Evolutionary conservation across 2,797 vertebrate genomes (phyloP).

Genomic region (Antrozous pallidus): DNA sequence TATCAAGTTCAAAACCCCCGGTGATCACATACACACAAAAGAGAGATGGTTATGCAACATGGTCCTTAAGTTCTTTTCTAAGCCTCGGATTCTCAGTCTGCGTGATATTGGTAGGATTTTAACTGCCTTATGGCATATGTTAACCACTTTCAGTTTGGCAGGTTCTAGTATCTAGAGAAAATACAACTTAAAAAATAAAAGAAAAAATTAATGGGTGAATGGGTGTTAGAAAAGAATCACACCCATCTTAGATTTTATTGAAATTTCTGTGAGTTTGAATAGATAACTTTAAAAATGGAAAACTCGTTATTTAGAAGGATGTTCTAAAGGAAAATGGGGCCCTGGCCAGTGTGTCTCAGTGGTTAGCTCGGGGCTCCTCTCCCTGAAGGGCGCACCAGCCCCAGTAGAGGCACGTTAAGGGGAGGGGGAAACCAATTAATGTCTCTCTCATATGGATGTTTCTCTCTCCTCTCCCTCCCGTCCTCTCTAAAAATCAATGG

Average conservation of each 20-base stretch:
- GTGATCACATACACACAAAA: background rate
- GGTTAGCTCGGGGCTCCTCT: background rate
- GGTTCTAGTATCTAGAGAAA: background rate
- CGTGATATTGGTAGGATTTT: conserved; percentile 2
- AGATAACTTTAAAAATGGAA: background rate
- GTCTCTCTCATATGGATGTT: background rate
- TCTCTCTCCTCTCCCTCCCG: background rate
- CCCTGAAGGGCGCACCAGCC: too few species aligned
- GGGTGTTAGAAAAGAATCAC: background rate
- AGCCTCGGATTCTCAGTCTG: background rate
- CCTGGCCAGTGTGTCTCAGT: background rate
- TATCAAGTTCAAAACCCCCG: background rate
- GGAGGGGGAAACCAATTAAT: background rate
- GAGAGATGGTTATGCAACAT: background rate
- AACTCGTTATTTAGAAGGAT: conserved; percentile 18
- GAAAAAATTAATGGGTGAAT: background rate
- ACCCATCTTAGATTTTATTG: background rate
- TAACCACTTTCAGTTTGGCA: conserved; percentile 25
- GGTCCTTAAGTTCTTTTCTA: conserved; percentile 14
- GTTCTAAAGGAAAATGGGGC: background rate
- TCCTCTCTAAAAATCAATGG: too few species aligned
- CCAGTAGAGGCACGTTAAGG: too few species aligned
- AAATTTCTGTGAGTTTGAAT: conserved; percentile 32
- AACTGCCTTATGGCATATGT: background rate
- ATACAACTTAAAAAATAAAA: background rate